phyloP scores from a whole-genome alignment of 2,113 vertebrate genomes.

The Labrus mixtus region DNA sequence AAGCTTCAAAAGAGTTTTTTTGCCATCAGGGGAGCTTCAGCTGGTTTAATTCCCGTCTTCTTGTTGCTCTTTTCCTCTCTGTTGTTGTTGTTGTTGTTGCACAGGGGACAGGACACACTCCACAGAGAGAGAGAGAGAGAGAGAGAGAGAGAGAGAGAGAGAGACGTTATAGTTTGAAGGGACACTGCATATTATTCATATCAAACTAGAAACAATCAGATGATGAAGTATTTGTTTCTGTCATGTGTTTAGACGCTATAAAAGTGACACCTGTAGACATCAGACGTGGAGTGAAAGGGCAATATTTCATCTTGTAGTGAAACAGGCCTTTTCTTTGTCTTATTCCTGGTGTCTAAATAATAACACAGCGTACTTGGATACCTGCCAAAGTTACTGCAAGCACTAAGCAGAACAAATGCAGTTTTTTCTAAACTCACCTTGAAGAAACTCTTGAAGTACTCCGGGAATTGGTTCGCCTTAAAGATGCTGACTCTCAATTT shows the following conservation, averaged over 20 bases:
- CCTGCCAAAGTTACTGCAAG: conserved; percentile 20
- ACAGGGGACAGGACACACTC: not conserved
- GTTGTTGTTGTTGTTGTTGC: not conserved
- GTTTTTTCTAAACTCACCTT: conserved; percentile 43
- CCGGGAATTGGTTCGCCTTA: conserved; percentile 32
- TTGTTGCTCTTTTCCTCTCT: conserved; percentile 40
- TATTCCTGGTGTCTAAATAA: conserved; percentile 7
- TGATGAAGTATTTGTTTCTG: not conserved
- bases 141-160: conserved; percentile 17
- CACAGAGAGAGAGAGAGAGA: conserved; percentile 21
- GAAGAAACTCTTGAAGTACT: conserved; percentile 30
- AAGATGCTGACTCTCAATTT: conserved; percentile 44
- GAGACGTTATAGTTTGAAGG: conserved; percentile 29
- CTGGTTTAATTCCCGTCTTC: conserved; percentile 33
- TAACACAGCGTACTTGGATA: conserved; percentile 2
- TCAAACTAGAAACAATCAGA: conserved; percentile 1
- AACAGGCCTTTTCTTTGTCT: conserved; percentile 1
- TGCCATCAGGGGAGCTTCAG: conserved; percentile 43
- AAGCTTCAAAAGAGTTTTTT: conserved; percentile 59
- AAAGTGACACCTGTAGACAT: not conserved
- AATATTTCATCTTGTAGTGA: not conserved
- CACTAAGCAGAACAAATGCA: conserved; percentile 13
- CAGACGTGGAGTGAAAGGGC: not conserved
- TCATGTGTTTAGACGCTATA: not conserved
- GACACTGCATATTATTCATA: conserved; percentile 34